Base-by-base conservation (phyloP, 1,140 invertebrate species). In the Drosophila kohkoa region DNA sequence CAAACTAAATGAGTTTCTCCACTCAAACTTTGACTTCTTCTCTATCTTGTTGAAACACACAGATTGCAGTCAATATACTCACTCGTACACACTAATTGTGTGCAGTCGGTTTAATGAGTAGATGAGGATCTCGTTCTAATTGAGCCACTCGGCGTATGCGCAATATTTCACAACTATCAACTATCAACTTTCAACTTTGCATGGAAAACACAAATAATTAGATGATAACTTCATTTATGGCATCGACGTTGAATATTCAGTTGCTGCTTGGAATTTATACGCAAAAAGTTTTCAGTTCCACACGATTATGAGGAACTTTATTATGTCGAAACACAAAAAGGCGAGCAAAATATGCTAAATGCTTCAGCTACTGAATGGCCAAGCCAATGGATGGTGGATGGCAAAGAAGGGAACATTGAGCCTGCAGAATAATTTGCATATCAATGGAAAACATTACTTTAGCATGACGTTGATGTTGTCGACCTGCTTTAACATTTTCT, bases 1-100 rank as follows among this genome's bases (percentile, higher is more conserved):
- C 82, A 86, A 86, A 82, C 82, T 86, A 86, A 86, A 86, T 86
- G 82, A 83, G 81, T 80, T 83, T 72, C 69, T 69, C 59, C 67
- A 69, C 82, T 59, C 62, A 78, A 82, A 82, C 75, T 82, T 82
- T 82, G 67, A 59, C 80, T 71, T n/a, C 51, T 13, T n/a, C 41
- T 43, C 41, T 7, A 13, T 43, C 48, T 8, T 28, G 48, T 49
- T 28, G 16, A 49, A 25, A 25, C 20, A 25, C 20, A 49, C 46
- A 49, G 46, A 49, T 49, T 49, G 41, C 57, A 59, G 25, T 25
- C 3, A 7, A 49, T 63, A 35, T 28, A 28, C 10, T 20, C 7
- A 28, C 20, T 25, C 20, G 5, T 38, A 16, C 16, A 25, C 20
- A 49, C 7, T 49, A 28, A 49, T 28, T 25, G 41, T 25, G 41